phyloP scores from a whole-genome alignment of 2,113 vertebrate species.

The Paralichthys olivaceus region DNA sequence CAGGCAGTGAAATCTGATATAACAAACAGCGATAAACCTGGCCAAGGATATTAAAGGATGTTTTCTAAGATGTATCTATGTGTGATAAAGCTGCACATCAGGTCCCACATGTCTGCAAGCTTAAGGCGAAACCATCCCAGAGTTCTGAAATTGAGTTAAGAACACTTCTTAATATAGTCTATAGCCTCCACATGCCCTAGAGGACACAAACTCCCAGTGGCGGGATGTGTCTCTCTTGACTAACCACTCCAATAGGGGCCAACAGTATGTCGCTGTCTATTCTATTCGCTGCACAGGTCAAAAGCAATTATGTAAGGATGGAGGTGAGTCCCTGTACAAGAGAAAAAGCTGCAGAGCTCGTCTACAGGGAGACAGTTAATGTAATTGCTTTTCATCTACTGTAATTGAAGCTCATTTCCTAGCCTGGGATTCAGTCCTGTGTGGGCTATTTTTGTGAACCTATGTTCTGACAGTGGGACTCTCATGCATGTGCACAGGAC shows the following conservation, averaged over 20 bases:
- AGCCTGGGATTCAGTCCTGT: constrained; percentile 57
- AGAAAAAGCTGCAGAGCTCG: constrained; percentile 47
- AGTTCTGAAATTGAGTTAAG: constrained; percentile 52
- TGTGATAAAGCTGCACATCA: constrained; percentile 28
- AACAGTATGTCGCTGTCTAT: constrained; percentile 53
- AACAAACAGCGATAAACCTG: constrained; percentile 28
- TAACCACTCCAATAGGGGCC: constrained; percentile 45
- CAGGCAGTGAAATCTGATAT: constrained; percentile 40
- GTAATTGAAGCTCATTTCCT: constrained; percentile 78
- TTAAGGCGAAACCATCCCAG: constrained; percentile 24
- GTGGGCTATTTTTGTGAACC: constrained; percentile 69
- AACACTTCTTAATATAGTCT: constrained; percentile 22
- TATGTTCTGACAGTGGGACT: constrained; percentile 56
- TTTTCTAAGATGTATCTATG: not conserved
- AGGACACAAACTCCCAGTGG: constrained; percentile 57
- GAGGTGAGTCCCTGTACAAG: constrained; percentile 64
- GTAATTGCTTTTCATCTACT: constrained; percentile 78
- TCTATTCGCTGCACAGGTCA: constrained; percentile 58
- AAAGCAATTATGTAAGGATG: constrained; percentile 73
- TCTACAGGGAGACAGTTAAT: constrained; percentile 72
- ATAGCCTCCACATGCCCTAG: constrained; percentile 12
- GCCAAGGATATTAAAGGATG: constrained; percentile 17
- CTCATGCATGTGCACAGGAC: constrained; percentile 21
- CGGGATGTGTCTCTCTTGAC: constrained; percentile 51
- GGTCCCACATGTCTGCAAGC: constrained; percentile 3